phyloP scores from a whole-genome alignment of 1,140 invertebrate genomes.

The Harpegnathos saltator region DNA sequence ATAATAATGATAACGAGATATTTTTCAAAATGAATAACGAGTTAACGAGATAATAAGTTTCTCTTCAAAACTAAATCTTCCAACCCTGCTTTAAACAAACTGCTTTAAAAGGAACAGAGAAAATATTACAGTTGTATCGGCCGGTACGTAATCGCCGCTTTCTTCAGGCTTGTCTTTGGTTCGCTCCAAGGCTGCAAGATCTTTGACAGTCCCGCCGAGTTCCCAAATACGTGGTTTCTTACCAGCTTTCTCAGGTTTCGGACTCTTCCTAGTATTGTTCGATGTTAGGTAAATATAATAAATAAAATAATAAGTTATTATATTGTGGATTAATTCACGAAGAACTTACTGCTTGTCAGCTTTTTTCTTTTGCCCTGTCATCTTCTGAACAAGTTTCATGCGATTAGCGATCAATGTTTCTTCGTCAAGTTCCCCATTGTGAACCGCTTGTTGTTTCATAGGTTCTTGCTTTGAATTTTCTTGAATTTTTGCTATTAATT shows the following conservation, averaged over 20 bases:
- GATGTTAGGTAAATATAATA: constrained; percentile 14
- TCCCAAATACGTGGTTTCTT: constrained; percentile 97
- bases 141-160: constrained; percentile 86
- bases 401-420: constrained; percentile 90
- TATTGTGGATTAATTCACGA: too few species aligned
- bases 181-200: constrained; percentile 93
- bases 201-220: constrained; percentile 91
- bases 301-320: too few species aligned
- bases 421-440: constrained; percentile 86
- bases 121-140: constrained; percentile 88
- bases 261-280: constrained; percentile 87
- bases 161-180: constrained; percentile 92
- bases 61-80: too few species aligned
- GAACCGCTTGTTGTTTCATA: constrained; percentile 75
- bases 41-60: too few species aligned
- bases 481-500: constrained; percentile 86
- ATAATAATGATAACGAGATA: too few species aligned
- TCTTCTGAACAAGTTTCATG: constrained; percentile 90
- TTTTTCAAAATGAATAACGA: too few species aligned
- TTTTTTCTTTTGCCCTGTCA: constrained; percentile 87
- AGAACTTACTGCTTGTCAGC: constrained; percentile 86
- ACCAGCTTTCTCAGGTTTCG: constrained; percentile 90
- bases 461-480: constrained; percentile 86
- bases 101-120: background rate
- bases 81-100: background rate